phyloP scores from a whole-genome alignment of 1,140 invertebrate genomes.

The Zaprionus kolodkinae region DNA sequence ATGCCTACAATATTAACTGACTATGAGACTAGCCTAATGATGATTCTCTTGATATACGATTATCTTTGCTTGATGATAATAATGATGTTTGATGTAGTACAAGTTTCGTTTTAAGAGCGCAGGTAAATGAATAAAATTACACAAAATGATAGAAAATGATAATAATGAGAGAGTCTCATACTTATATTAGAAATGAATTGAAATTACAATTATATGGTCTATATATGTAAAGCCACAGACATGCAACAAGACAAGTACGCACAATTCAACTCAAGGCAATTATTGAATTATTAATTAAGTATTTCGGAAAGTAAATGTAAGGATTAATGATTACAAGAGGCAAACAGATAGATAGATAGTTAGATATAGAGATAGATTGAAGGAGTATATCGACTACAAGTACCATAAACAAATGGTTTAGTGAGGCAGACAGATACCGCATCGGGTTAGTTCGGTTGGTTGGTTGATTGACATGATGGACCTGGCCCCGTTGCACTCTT shows the following conservation, averaged over 20 bases:
- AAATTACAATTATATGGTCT: conserved; percentile 8
- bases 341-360: not conserved
- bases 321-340: conserved; percentile 11
- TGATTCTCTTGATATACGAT: conserved; percentile 1
- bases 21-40: conserved; percentile 29
- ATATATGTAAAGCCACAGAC: conserved; percentile 34
- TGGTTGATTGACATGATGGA: conserved; percentile 26
- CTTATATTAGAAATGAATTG: conserved; percentile 13
- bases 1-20: conserved; percentile 26
- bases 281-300: conserved; percentile 30
- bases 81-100: conserved; percentile 39
- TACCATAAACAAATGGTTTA: conserved; percentile 21
- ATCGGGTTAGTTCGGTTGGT: conserved; percentile 57
- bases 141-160: conserved; percentile 28
- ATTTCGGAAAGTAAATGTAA: conserved; percentile 19
- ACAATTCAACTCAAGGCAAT: conserved; percentile 64
- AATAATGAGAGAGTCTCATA: conserved; percentile 14
- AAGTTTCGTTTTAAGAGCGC: conserved; percentile 9
- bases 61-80: conserved; percentile 30
- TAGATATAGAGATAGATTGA: not conserved
- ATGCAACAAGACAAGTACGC: conserved; percentile 64
- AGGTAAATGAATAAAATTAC: conserved; percentile 15
- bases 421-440: conserved; percentile 71
- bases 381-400: conserved; percentile 3
- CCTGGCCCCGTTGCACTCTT: conserved; percentile 61